Conservation (phyloP, 2,797 vertebrate genomes). For the Diplodus puntazzo region DNA sequence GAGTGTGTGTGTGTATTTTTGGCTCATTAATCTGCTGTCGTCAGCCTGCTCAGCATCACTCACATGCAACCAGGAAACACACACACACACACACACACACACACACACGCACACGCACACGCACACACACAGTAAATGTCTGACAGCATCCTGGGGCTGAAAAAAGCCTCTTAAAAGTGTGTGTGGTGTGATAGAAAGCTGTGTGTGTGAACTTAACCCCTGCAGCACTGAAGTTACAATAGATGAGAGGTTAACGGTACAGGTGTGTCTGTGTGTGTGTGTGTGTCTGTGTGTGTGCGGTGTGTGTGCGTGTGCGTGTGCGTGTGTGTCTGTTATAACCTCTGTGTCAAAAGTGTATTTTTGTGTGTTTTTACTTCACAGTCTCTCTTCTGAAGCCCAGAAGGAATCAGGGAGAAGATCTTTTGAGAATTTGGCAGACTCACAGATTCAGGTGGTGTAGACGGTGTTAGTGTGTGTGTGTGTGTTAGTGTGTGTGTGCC, state of each 20-base stretch:
- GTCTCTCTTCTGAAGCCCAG: no score
- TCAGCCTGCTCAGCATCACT: conserved; percentile 22
- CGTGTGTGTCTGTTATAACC: not conserved
- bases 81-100: conserved; percentile 6
- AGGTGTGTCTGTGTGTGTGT: not conserved
- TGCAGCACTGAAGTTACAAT: not conserved
- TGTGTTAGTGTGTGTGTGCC: not conserved
- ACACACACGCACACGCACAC: conserved; percentile 1
- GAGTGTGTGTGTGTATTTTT: conserved; percentile 35
- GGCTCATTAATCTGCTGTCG: conserved; percentile 60
- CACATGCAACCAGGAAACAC: not conserved
- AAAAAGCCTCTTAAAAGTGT: conserved; percentile 50
- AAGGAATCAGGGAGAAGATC: no score
- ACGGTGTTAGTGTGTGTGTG: not conserved
- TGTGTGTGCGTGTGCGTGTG: not conserved
- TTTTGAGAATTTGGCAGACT: no score
- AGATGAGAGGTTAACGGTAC: not conserved
- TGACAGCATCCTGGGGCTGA: conserved; percentile 31
- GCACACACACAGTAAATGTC: not conserved
- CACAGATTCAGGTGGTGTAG: not conserved
- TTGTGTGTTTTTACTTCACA: no score
- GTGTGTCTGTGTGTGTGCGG: not conserved
- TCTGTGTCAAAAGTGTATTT: no score
- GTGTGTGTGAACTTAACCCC: conserved; percentile 5
- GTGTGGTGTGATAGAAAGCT: conserved; percentile 36